Conservation (phyloP, 2,888 invertebrate genomes). For the Lacanobia oleracea region DNA sequence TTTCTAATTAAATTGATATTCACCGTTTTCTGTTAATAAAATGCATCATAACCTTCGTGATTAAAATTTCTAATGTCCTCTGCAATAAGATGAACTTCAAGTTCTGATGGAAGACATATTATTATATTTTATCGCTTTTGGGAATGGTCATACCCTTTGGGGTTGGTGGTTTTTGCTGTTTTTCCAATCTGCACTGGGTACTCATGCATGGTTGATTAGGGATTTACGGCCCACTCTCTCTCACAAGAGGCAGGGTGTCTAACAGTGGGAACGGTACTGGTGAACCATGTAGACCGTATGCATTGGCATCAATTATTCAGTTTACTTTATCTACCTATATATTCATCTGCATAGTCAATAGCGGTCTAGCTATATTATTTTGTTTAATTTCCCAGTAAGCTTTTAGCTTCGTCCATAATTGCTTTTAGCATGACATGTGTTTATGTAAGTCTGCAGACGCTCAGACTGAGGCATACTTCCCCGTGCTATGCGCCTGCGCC, state of each 20-base stretch:
- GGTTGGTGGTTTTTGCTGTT: too few species aligned
- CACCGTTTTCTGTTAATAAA: constrained; percentile 15
- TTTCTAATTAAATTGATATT: constrained; percentile 15
- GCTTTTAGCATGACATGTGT: constrained; percentile 5
- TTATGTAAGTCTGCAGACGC: constrained; percentile 20
- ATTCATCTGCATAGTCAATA: too few species aligned
- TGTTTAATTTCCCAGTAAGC: not conserved
- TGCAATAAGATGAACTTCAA: not conserved
- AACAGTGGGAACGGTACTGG: too few species aligned
- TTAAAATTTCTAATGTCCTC: constrained; percentile 20
- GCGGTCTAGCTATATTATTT: not conserved
- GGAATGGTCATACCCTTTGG: too few species aligned
- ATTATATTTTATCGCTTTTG: not conserved
- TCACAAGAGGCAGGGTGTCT: too few species aligned
- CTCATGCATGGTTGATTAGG: too few species aligned
- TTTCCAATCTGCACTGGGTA: too few species aligned
- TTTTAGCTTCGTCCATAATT: not conserved
- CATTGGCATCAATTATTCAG: too few species aligned
- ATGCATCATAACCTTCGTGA: not conserved
- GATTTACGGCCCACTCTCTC: too few species aligned
- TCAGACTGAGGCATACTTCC: not conserved
- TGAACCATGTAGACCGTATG: too few species aligned
- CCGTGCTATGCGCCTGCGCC: constrained; percentile 28
- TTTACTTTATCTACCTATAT: too few species aligned
- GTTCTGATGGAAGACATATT: not conserved